These are phyloP conservation scores for Pterocles burchelli DNA, from an alignment of 2,113 vertebrate genomes.

Conservation along the genomic window DNA sequence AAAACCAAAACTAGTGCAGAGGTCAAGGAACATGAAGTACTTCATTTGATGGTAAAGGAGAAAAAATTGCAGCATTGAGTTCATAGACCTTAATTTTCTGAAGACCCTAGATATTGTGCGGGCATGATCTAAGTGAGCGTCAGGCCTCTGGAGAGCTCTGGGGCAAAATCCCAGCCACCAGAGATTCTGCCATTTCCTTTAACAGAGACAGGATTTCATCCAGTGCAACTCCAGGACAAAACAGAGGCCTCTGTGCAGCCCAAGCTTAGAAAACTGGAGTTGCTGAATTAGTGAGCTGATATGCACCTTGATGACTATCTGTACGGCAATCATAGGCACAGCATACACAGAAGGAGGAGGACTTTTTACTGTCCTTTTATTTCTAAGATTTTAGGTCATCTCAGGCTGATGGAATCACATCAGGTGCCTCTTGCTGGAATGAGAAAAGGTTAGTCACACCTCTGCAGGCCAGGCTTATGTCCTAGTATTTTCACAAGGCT, in stretches of 20 bases:
- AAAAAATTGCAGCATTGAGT: background rate
- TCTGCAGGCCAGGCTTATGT: background rate
- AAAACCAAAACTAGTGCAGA: background rate
- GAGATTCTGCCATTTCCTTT: background rate
- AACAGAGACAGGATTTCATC: background rate
- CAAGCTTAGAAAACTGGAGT: background rate
- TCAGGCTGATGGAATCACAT: background rate
- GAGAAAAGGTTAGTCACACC: conserved; percentile 4
- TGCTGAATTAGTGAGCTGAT: background rate
- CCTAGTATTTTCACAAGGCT: background rate
- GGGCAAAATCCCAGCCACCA: background rate
- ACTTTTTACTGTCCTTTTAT: background rate
- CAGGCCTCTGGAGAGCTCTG: background rate
- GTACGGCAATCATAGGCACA: background rate
- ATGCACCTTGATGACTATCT: rapidly evolving
- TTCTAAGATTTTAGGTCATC: background rate
- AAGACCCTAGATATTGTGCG: background rate
- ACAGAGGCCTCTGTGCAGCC: background rate
- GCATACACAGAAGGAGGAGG: rapidly evolving
- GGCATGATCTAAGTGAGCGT: background rate
- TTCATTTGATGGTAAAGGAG: background rate
- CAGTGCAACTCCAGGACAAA: background rate
- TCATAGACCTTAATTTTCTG: background rate
- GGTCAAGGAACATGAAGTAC: background rate
- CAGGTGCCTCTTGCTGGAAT: background rate